Percentiles rank a stretch among this genome's conserved stretches.
These are phyloP conservation scores for Lobophora halterata DNA, from an alignment of 2,888 invertebrate genomes.

Conservation along the genomic window DNA sequence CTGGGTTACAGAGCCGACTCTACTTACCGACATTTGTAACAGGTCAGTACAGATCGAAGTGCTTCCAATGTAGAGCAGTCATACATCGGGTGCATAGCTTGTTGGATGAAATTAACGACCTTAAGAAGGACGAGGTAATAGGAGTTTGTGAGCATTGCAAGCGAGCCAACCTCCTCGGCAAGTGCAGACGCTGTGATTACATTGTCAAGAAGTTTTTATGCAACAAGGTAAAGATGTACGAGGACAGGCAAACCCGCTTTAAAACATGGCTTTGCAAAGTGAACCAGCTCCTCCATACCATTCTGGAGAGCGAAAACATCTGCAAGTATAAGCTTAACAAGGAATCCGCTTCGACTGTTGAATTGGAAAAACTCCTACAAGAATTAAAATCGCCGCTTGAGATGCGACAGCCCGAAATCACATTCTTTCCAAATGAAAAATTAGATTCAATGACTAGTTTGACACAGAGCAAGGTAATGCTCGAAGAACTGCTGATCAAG, in stretches of 20 bases:
- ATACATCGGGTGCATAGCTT: conserved; percentile 40
- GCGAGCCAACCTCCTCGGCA: conserved; percentile 27
- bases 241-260: conserved; percentile 31
- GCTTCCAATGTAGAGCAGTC: conserved; percentile 40
- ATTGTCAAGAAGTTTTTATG: conserved; percentile 37
- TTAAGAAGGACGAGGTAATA: conserved; percentile 38
- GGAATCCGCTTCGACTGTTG: conserved; percentile 25
- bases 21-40: too few species aligned
- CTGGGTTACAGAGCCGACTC: too few species aligned
- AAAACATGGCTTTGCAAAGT: conserved; percentile 40
- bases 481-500: conserved; percentile 35
- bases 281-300: conserved; percentile 35
- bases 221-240: conserved; percentile 25
- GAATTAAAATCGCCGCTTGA: conserved; percentile 33
- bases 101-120: conserved; percentile 41
- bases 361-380: conserved; percentile 36
- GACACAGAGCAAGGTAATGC: conserved; percentile 33
- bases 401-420: conserved; percentile 30
- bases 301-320: conserved; percentile 32
- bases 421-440: conserved; percentile 31
- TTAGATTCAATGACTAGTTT: conserved; percentile 21
- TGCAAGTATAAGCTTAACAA: conserved; percentile 33
- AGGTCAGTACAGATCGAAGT: conserved; percentile 43
- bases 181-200: conserved; percentile 48
- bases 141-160: conserved; percentile 48